Percentiles rank a stretch among this genome's conserved stretches.
Evolutionary conservation across 2,797 vertebrate species (phyloP).

Genomic region (Anisognathus igniventris): DNA sequence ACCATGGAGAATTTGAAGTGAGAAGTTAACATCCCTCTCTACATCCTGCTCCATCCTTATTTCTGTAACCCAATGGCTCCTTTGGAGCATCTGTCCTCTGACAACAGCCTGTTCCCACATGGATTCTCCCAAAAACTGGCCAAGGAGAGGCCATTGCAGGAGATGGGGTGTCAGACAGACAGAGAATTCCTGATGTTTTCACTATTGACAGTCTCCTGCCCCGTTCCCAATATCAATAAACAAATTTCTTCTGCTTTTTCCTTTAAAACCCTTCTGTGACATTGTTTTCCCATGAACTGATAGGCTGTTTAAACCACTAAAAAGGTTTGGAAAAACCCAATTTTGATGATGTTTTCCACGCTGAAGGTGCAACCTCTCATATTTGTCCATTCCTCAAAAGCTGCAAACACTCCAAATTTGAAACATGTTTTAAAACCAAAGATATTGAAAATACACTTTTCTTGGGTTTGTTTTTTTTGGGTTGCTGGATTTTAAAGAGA

Average conservation of each 20-base stretch:
- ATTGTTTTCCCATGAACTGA: not conserved
- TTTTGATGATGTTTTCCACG: not conserved
- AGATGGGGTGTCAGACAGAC: not conserved
- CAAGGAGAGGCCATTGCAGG: not conserved
- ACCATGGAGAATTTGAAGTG: not conserved
- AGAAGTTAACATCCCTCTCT: not conserved
- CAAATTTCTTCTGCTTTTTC: not conserved
- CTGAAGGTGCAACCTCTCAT: not conserved
- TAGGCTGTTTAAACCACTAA: not conserved
- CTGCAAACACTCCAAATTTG: not conserved
- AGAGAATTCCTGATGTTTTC: not conserved
- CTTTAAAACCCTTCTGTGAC: not conserved
- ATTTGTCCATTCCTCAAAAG: not conserved
- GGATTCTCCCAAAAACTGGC: not conserved
- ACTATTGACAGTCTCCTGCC: not conserved
- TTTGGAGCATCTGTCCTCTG: not conserved
- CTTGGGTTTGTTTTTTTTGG: accelerated
- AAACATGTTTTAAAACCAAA: not conserved
- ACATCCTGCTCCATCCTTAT: not conserved
- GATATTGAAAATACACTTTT: not conserved
- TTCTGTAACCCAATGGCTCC: not conserved
- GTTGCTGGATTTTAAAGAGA: not conserved
- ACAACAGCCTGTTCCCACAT: not conserved
- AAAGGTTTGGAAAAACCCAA: not conserved
- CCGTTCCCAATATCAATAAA: not conserved